Conservation (phyloP, 1,140 invertebrate species). For the Adoxophyes honmai region DNA sequence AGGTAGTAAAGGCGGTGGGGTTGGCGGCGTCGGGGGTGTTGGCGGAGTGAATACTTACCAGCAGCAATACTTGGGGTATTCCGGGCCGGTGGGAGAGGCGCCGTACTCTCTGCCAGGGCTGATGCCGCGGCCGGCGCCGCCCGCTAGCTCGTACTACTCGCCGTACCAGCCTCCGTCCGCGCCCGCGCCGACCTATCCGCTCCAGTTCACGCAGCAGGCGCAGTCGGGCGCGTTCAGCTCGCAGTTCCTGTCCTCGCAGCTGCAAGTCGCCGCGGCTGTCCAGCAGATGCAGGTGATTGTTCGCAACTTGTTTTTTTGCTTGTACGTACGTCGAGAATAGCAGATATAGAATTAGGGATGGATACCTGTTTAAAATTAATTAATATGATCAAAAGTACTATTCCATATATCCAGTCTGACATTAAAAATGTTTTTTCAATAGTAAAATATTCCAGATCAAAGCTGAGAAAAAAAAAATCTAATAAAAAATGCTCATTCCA, state of each 20-base stretch:
- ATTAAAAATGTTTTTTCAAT: no score
- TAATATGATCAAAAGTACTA: no score
- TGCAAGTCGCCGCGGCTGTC: conserved; percentile 64
- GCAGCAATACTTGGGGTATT: conserved; percentile 71
- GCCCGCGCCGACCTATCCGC: conserved; percentile 62
- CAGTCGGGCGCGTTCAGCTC: conserved; percentile 63
- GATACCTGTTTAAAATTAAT: no score
- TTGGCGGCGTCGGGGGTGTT: conserved; percentile 52
- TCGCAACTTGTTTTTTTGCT: background rate
- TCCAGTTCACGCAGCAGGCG: conserved; percentile 66
- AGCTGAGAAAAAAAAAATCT: no score
- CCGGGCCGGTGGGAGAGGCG: conserved; percentile 62
- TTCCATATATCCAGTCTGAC: no score
- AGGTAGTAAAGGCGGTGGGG: conserved; percentile 68
- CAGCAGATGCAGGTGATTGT: conserved; percentile 65
- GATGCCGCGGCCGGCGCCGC: conserved; percentile 63
- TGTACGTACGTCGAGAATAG: no score
- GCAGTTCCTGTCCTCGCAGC: conserved; percentile 62
- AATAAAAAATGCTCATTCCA: no score
- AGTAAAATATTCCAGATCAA: no score
- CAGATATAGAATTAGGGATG: no score
- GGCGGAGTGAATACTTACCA: conserved; percentile 65
- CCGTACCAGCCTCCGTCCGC: conserved; percentile 63
- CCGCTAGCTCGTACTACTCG: conserved; percentile 61
- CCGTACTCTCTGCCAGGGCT: conserved; percentile 60